Evolutionary conservation across 2,797 vertebrate genomes (phyloP), one percentile per base, ranked within the genome.

Genomic region (Apogon talboti): DNA sequence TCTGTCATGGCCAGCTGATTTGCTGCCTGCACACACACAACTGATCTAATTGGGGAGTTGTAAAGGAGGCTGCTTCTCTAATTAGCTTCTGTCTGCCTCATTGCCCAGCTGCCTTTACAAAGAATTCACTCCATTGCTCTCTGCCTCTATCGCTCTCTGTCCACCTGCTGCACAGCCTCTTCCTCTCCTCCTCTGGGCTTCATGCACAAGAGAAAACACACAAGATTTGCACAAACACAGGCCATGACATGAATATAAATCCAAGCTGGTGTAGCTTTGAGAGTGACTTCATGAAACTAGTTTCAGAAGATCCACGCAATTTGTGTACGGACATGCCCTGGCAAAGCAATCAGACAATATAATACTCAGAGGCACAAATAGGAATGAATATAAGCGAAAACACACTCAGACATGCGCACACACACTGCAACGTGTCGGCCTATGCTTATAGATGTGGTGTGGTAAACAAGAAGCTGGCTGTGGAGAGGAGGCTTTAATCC

Each of bases 41-140:
- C 78, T 83, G 87, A 92, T 92, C 91, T 94, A 92, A 94, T 93
- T 92, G 90, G 87, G 86, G 90, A 84, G 86, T 91, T 91, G 91
- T 91, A 91, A 89, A 93, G 83, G 85, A 92, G 90, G 71, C 83
- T 89, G 90, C 86, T 87, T 86, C 86, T 85, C 89, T 94, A 93
- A 94, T 94, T 93, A 93, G 91, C 90, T 93, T 91, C 85, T 92
- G 87, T 85, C 81, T 71, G 86, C 90, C 91, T 94, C 93, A 94
- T 93, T 94, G 91, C 89, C 88, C 88, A 87, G 82, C 90, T 92
- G 87, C 90, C 91, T 91, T 86, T 90, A 87, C 81, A 80, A 84
- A 85, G 80, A 87, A 85, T 88, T 78, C 81, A 78, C 85, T 84
- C 78, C 83, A 87, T 91, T 66, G 71, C 69, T 84, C 85, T 87